Base-by-base conservation (phyloP, 2,888 invertebrate genomes). In the Onthophagus sagittarius region DNA sequence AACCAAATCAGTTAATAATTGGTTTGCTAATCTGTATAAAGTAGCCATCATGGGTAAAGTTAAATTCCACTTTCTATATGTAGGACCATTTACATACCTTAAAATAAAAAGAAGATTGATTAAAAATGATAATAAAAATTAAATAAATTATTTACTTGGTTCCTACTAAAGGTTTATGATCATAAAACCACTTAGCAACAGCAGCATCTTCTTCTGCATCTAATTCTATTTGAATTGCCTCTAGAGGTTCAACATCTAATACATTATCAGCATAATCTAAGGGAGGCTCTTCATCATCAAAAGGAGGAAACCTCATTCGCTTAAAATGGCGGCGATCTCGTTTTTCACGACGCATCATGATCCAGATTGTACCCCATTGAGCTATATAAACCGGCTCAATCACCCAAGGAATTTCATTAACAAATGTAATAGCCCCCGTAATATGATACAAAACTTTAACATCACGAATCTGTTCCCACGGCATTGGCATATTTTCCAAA, bases 291-390 rank as follows among this genome's bases (percentile, higher is more conserved):
- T 99, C 99, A 85, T 99, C 99, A 84, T 99, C 99, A 85, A 99
- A 99, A 0, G 99, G 99, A 11, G 99, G 99, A 85, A 99, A 99
- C 79, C 99, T 89, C 99, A 99, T 99, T 79, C 99, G 89, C 86
- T 99, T 99, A 85, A 99, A 99, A 85, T 99, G 99, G 33, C 99
- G 91, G 84, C 99, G 93, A 88, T 99, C 99, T 77, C 99, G 89
- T 85, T 99, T 99, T 84, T 99, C 99, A 79, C 99, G 90, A 79
- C 99, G 89, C 99, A 99, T 99, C 98, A 99, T 99, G 79, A 99
- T 99, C 99, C 99, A 99, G 99, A 99, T 99, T 0, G 99, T 97
- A 64, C 98, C 99, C 99, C 99, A 99, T 83, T 99, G 99, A 0
- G 99, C 99, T 78, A 99, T 98, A 84, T 99, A 99, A 4, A 99